These are phyloP conservation scores for Ophiothrix spiculata DNA, from an alignment of 35 echinoderm and acorn worm species.

Conservation along the genomic window DNA sequence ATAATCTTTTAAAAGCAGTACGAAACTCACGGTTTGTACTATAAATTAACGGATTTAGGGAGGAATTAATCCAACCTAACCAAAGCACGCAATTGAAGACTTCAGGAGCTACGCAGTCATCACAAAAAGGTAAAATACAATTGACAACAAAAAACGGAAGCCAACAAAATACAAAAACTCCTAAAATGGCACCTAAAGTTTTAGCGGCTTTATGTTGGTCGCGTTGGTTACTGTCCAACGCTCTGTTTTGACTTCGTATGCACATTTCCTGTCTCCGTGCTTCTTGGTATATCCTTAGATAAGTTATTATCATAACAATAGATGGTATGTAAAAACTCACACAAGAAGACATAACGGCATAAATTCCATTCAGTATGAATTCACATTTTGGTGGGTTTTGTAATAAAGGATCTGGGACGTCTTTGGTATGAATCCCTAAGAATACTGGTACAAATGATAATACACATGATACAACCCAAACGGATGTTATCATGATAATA, in stretches of 20 bases:
- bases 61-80: constrained; percentile 92
- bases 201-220: constrained; percentile 93
- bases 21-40: constrained; percentile 93
- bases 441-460: constrained; percentile 93
- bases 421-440: constrained; percentile 64
- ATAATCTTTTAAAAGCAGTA: constrained; percentile 83
- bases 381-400: constrained; percentile 63
- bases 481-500: constrained; percentile 80
- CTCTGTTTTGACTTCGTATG: constrained; percentile 75
- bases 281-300: constrained; percentile 81
- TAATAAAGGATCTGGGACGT: constrained; percentile 24
- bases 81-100: constrained; percentile 66
- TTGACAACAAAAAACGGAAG: constrained; percentile 98
- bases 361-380: constrained; percentile 79
- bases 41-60: constrained; percentile 85
- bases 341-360: constrained; percentile 83
- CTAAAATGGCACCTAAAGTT: constrained; percentile 85
- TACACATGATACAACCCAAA: constrained; percentile 79
- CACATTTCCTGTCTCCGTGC: constrained; percentile 72
- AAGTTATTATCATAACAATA: constrained; percentile 75
- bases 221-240: constrained; percentile 67
- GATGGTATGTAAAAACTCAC: constrained; percentile 99
- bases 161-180: constrained; percentile 95
- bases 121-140: constrained; percentile 88
- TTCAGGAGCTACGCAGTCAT: constrained; percentile 35